A percentile compares a stretch with the other conserved stretches of the same genome.
Evolutionary conservation across 2,113 vertebrate species (phyloP).

Genomic region (Rissa tridactyla): DNA sequence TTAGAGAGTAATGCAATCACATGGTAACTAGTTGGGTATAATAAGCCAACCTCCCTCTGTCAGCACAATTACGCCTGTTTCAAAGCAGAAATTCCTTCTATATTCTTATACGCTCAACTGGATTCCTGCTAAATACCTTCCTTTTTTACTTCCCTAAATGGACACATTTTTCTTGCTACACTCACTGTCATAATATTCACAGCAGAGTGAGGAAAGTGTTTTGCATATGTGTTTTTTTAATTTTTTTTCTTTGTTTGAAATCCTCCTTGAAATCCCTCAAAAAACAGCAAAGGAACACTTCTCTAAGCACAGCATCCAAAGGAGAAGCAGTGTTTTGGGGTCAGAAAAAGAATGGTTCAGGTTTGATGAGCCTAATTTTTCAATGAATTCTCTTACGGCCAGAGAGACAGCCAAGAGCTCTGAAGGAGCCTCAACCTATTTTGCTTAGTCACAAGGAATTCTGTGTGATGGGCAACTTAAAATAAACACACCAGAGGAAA

Average conservation of each 20-base stretch:
- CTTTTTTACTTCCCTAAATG: conserved; percentile 35
- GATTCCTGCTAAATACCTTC: neutral
- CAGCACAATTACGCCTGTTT: conserved; percentile 8
- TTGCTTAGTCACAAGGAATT: conserved; percentile 9
- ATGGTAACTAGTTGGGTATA: neutral
- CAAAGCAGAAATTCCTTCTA: conserved; percentile 31
- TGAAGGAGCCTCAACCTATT: conserved; percentile 10
- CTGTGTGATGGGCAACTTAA: neutral
- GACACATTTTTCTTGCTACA: neutral
- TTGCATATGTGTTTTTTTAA: neutral
- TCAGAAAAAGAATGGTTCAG: conserved; percentile 16
- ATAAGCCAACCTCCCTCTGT: neutral
- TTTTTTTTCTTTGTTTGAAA: neutral
- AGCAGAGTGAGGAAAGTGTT: neutral
- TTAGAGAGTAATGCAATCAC: neutral
- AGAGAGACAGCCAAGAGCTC: conserved; percentile 40
- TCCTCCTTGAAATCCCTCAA: conserved; percentile 53
- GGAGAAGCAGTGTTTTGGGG: neutral
- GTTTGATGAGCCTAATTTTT: conserved; percentile 38
- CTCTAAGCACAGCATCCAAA: neutral
- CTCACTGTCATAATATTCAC: neutral
- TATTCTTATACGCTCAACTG: conserved; percentile 9
- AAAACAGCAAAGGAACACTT: conserved; percentile 18
- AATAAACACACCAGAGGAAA: neutral
- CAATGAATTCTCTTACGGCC: neutral